phyloP scores from a whole-genome alignment of 2,797 vertebrate species.

The Cryptoblepharus egeriae region DNA sequence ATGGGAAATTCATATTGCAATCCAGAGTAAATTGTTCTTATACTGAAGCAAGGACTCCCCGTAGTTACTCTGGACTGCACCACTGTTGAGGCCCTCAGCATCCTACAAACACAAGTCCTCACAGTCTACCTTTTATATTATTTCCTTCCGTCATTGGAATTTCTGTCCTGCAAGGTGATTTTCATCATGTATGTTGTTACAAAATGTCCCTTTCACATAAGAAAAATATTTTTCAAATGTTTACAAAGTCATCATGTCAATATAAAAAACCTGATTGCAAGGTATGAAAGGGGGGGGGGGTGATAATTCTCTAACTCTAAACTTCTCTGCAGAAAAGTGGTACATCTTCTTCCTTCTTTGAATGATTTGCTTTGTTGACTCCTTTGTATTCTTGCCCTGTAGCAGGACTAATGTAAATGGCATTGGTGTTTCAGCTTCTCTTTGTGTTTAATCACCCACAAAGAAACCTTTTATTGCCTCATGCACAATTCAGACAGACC shows the following conservation, averaged over 20 bases:
- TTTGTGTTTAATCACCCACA: conserved; percentile 42
- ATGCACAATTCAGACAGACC: conserved; percentile 1
- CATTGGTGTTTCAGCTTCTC: conserved; percentile 26
- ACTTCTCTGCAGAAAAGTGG: too few relatives aligned
- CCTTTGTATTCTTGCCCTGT: conserved; percentile 30
- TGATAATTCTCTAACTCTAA: not conserved
- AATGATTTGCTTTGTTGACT: not conserved
- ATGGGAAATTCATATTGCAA: too few relatives aligned
- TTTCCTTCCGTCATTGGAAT: conserved; percentile 6
- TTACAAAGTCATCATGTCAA: not conserved
- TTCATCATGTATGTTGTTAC: not conserved
- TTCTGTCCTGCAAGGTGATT: not conserved
- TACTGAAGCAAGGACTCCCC: too few relatives aligned
- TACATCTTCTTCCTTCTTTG: not conserved
- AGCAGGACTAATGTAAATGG: not conserved
- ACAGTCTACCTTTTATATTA: not conserved
- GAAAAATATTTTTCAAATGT: not conserved
- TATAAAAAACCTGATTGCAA: not conserved
- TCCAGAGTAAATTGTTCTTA: too few relatives aligned
- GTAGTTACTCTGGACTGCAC: too few relatives aligned
- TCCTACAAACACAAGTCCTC: not conserved
- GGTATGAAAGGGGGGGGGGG: too few relatives aligned
- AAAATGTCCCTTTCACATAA: not conserved
- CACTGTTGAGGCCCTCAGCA: not conserved
- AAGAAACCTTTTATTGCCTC: conserved; percentile 30